Conservation (phyloP, 1,140 invertebrate species). For the Ylistrum balloti region DNA sequence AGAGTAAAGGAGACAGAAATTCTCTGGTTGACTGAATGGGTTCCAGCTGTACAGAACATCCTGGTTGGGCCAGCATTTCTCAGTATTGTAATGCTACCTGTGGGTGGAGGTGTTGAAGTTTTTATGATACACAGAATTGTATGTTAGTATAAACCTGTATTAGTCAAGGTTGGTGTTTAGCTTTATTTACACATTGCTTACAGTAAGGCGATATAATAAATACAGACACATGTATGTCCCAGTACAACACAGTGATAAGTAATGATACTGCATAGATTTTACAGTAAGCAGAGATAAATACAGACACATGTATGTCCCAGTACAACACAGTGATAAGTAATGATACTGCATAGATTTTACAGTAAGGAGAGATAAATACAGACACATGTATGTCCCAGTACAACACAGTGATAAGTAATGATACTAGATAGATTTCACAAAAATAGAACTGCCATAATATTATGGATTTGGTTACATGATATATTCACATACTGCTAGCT, state of each 20-base stretch:
- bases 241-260: no score
- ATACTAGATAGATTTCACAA: no score
- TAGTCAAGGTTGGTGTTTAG: background rate
- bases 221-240: background rate
- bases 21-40: no score
- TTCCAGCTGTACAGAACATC: background rate
- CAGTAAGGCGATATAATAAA: background rate
- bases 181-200: slow-evolving; percentile 23
- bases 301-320: background rate
- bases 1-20: no score
- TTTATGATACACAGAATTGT: background rate
- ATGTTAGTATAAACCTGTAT: slow-evolving; percentile 5
- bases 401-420: no score
- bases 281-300: background rate
- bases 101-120: slow-evolving; percentile 20
- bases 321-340: no score
- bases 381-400: background rate
- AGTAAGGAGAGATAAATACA: background rate
- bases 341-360: no score
- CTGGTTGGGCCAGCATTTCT: background rate
- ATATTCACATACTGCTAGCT: no score
- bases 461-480: no score
- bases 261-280: no score
- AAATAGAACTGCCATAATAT: no score
- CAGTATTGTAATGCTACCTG: background rate